Evolutionary conservation across 2,888 invertebrate species (phyloP).

Genomic region (Polyploca ridens): DNA sequence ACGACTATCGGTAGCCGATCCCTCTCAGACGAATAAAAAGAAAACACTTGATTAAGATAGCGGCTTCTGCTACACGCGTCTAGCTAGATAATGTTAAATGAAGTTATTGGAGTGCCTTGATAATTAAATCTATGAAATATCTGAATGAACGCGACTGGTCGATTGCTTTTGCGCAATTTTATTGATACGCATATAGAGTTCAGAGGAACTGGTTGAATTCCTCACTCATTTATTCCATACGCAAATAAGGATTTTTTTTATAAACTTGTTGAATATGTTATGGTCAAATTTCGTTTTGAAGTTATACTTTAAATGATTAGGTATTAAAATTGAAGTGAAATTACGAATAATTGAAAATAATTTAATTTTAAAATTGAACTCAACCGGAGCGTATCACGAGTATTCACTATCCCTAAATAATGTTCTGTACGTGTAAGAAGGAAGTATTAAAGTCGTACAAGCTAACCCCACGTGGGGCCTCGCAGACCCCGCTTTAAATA

Average conservation of each 20-base stretch:
- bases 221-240: background rate
- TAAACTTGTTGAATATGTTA: too few species aligned
- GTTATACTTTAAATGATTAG: background rate
- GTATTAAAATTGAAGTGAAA: background rate
- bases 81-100: constrained; percentile 28
- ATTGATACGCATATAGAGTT: background rate
- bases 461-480: constrained; percentile 66
- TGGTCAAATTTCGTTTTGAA: too few species aligned
- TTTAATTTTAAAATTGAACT: constrained; percentile 1
- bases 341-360: background rate
- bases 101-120: constrained; percentile 22
- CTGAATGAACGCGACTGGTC: background rate
- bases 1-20: constrained; percentile 31
- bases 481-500: constrained; percentile 72
- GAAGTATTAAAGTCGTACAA: constrained; percentile 80
- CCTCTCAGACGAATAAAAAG: constrained; percentile 32
- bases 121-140: constrained; percentile 6
- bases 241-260: too few species aligned
- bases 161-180: background rate
- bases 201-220: background rate
- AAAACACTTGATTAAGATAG: constrained; percentile 46
- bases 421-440: constrained; percentile 64
- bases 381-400: constrained; percentile 24
- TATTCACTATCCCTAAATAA: constrained; percentile 43
- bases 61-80: constrained; percentile 26